Base-by-base conservation (phyloP, 2,797 vertebrate genomes). In the Semotilus atromaculatus region DNA sequence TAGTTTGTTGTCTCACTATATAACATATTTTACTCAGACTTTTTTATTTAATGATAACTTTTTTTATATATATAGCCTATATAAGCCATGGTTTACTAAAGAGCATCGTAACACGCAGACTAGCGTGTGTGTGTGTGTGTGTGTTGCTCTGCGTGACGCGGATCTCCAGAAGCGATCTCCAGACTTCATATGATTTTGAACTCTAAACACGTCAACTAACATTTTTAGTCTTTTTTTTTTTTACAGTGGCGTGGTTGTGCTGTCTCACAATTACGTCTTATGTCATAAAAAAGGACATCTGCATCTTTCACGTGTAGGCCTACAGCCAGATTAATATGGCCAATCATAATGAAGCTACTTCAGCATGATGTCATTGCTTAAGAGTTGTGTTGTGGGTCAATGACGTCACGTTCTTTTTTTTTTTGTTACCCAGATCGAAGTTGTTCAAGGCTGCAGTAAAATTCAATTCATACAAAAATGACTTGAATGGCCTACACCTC, bases 311-410 rank as follows among this genome's bases (percentile, higher is more conserved):
- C 73, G 5, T 75, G 60, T 58, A n/a, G 55, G 55, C 55, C 55
- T 60, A n/a, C 19, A 67, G 10, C 16, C 62, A 67, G 48, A 75
- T 83, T 75, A 66, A 83, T 76, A 23, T 43, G 13, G 5, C 62
- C 82, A 76, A 76, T 75, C 73, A 77, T 31, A 76, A 83, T 68
- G 73, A 83, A 55, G 64, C 82, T n/a, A 34, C 73, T 58, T 68
- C 48, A 43, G 73, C 64, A 68, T 83, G 82, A 83, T 34, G 82
- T 77, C 66, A 77, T 53, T 21, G 55, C 40, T 34, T 29, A 60
- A 38, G 31, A 38, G 18, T 40, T 21, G 16, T 51, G 16, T 19
- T 16, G 13, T 11, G 26, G 4, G 13, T 16, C 62, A 67, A n/a
- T 80, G 62, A 66, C 78, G 78, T 67, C 78, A 80, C 78, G 7